Base-by-base conservation (phyloP, 2,797 vertebrate species). In the Crocidura indochinensis region DNA sequence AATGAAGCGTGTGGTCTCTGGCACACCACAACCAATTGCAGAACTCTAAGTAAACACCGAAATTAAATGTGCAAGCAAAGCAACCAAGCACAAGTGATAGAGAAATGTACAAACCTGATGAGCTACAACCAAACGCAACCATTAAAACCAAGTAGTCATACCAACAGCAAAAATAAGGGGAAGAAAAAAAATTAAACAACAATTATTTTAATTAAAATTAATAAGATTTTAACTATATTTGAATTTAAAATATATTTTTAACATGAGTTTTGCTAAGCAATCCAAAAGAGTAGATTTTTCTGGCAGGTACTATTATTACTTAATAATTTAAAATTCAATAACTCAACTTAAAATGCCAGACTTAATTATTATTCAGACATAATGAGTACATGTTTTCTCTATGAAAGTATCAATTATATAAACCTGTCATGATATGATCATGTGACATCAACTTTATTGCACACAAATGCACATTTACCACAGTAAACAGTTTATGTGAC, bases 201-300 rank as follows among this genome's bases (percentile, higher is more conserved):
- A 14, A 53, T 53, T 53, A 53, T 53, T 53, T 53, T 53, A 53
- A 53, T 53, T 53, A 53, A 84, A 68, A 65, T n/a, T 29, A 20
- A 38, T 2, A 38, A 38, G 2, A 76, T 3, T 74, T 92, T 56
- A 64, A 51, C 82, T 51, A 60, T 75, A 8, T 67, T 78, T 89
- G 69, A 22, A 47, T 73, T 78, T 84, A 85, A 38, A 71, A 0
- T 60, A 69, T 77, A 82, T 51, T 82, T 5, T 51, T 31, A 2
- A 5, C 71, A 22, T 26, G 62, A 83, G 8, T 75, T 60, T 74
- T 53, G 24, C 79, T 62, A 76, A 79, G 29, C 87, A 90, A 53
- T 44, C 10, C 71, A 51, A 29, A 27, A 67, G 3, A 12, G 64
- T 12, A 67, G 8, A n/a, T 67, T 67, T 67, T 22, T 19, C 20